Evolutionary conservation across 2,113 vertebrate species (phyloP).

Genomic region (Apeltes quadracus): DNA sequence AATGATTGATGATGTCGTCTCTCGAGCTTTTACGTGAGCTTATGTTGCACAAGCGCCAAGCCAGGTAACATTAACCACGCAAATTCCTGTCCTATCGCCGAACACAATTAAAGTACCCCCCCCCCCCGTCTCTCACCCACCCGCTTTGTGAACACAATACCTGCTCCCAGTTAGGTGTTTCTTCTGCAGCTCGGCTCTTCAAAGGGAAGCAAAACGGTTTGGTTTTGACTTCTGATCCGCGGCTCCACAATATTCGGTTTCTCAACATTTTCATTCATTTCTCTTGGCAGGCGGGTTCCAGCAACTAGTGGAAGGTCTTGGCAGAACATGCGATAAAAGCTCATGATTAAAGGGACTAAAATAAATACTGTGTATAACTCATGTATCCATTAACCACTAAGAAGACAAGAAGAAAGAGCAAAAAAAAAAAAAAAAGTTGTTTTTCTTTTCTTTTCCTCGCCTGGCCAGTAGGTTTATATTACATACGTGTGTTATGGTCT

Average conservation of each 20-base stretch:
- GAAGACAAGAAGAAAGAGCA: slow-evolving; percentile 69
- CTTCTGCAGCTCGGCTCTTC: slow-evolving; percentile 59
- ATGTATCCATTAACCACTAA: slow-evolving; percentile 80
- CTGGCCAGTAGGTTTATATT: slow-evolving; percentile 56
- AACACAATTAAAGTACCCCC: slow-evolving; percentile 41
- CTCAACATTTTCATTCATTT: slow-evolving; percentile 80
- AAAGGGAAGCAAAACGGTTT: slow-evolving; percentile 65
- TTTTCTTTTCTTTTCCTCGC: slow-evolving; percentile 62
- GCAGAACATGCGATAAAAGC: slow-evolving; percentile 76
- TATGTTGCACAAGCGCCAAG: slow-evolving; percentile 47
- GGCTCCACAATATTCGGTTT: slow-evolving; percentile 78
- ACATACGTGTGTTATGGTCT: slow-evolving; percentile 60
- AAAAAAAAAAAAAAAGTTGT: slow-evolving; percentile 63
- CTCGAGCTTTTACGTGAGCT: slow-evolving; percentile 46
- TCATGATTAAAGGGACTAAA: slow-evolving; percentile 84
- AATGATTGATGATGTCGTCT: slow-evolving; percentile 51
- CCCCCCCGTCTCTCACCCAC: slow-evolving; percentile 14
- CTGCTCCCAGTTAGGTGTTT: slow-evolving; percentile 69
- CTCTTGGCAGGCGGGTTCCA: slow-evolving; percentile 72
- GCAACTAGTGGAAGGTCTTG: slow-evolving; percentile 79
- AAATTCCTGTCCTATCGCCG: slow-evolving; percentile 35
- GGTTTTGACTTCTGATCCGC: slow-evolving; percentile 69
- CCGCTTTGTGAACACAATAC: slow-evolving; percentile 48
- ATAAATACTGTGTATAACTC: slow-evolving; percentile 81
- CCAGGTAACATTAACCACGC: slow-evolving; percentile 50